Conservation (phyloP, 2,888 invertebrate species). For the Norana najaformis region DNA sequence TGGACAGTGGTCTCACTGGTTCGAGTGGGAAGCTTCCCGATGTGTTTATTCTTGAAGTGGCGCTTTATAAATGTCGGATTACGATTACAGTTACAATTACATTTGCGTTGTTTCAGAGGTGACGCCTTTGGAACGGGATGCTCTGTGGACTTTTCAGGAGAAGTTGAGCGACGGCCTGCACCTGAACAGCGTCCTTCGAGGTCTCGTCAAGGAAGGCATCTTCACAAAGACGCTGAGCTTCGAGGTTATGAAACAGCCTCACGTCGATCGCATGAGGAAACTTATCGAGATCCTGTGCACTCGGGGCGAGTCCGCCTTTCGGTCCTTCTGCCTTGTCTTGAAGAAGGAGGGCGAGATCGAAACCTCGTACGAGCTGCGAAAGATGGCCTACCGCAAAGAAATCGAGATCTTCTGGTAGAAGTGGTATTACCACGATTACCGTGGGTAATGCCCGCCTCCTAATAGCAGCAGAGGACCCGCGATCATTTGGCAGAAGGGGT, state of each 20-base stretch:
- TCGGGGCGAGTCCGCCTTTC: slow-evolving; percentile 43
- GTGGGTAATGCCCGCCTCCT: neutral
- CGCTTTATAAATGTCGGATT: too few relatives aligned
- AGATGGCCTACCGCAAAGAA: slow-evolving; percentile 41
- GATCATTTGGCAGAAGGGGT: neutral
- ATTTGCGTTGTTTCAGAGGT: slow-evolving; percentile 40
- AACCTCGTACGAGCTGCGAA: slow-evolving; percentile 41
- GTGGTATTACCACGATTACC: neutral
- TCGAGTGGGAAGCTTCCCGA: too few relatives aligned
- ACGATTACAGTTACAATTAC: neutral
- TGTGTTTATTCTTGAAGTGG: too few relatives aligned
- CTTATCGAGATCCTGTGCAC: slow-evolving; percentile 41
- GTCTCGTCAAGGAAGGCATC: slow-evolving; percentile 39
- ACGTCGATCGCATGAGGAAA: slow-evolving; percentile 38
- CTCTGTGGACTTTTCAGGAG: slow-evolving; percentile 39
- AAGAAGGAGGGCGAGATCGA: slow-evolving; percentile 40
- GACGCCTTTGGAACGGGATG: slow-evolving; percentile 34
- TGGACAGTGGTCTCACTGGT: too few relatives aligned
- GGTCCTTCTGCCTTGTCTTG: slow-evolving; percentile 43
- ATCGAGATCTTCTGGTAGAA: slow-evolving; percentile 42
- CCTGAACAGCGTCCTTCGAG: slow-evolving; percentile 43
- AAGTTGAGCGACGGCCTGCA: slow-evolving; percentile 39
- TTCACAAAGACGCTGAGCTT: slow-evolving; percentile 45
- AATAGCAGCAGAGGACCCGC: neutral
- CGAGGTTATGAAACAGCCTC: slow-evolving; percentile 45